These are phyloP conservation scores for Tor tambroides DNA, from an alignment of 2,113 vertebrate species.

Conservation along the genomic window DNA sequence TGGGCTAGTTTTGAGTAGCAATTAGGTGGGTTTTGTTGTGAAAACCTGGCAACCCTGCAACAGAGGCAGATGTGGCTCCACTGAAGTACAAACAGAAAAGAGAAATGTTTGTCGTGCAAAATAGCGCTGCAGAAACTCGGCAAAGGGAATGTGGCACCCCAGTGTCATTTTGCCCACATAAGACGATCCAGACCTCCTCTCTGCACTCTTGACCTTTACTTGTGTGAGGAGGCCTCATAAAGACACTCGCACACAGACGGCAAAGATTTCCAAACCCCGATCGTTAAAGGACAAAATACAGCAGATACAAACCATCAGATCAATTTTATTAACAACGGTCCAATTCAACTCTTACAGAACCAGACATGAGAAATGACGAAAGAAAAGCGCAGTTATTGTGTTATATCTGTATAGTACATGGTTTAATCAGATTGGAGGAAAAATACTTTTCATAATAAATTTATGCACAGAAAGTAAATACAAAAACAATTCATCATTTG, in stretches of 20 bases:
- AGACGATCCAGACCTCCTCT: conserved; percentile 15
- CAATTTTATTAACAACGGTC: conserved; percentile 61
- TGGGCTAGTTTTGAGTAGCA: too few relatives aligned
- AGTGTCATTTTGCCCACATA: conserved; percentile 3
- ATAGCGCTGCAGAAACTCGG: neutral
- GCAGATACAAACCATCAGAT: conserved; percentile 58
- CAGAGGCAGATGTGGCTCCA: neutral
- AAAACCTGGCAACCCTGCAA: neutral
- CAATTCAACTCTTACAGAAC: conserved; percentile 59
- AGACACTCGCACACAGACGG: neutral
- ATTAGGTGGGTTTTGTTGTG: neutral
- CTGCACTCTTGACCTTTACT: conserved; percentile 10
- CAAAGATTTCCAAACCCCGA: neutral
- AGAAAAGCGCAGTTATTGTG: conserved; percentile 17
- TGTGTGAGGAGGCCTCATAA: neutral
- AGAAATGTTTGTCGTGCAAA: neutral
- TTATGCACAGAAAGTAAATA: conserved; percentile 41
- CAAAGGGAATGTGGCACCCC: conserved; percentile 44
- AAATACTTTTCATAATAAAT: conserved; percentile 33
- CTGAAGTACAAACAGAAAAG: neutral
- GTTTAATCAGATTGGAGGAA: conserved; percentile 34
- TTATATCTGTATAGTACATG: conserved; percentile 47
- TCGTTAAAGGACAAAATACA: neutral
- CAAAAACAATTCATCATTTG: conserved; percentile 39
- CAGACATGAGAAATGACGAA: conserved; percentile 28